Evolutionary conservation across 2,888 invertebrate species (phyloP), one percentile per base, ranked within the genome.

Genomic region (Tenthredo amoena): DNA sequence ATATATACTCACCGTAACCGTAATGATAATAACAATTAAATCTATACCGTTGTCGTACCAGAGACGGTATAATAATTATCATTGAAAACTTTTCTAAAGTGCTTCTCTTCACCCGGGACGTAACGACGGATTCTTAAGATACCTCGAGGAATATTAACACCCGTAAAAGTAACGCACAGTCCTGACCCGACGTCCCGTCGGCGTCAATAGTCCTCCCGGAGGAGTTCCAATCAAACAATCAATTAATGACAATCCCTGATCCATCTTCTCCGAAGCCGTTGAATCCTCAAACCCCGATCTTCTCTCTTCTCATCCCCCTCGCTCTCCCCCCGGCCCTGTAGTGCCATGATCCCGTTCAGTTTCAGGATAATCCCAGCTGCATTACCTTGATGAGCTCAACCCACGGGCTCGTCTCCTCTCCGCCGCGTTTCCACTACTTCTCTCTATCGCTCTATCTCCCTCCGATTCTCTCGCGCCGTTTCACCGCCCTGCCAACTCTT

Each of bases 361-460:
- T 89, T 87, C 89, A 88, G 91, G 91, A 92, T 91, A 92, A 92
- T 93, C 92, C 92, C 92, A 92, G 92, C 91, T 92, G 92, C 93
- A 93, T 93, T 93, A 93, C 91, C 91, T 91, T 93, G 92, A 93
- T 93, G 93, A 93, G 92, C 91, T 91, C 90, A 89, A 89, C 87
- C 89, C 89, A 89, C 84, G 82, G 47, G 26, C 65, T 65, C 82
- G 79, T 68, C 82, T 83, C 65, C 68, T 85, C 77, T 71, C 77
- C 85, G 83, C 79, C 55, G 65, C 85, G 84, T 58, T 82, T 68
- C 87, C 83, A 77, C 84, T 79, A 79, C 86, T 84, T 62, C 68
- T 85, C 85, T 65, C 40, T 2, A 21, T 85, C 84, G 34, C 76
- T 34, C 79, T 21, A 50, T 77, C 79, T 77, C 77, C 40, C 47